These are phyloP conservation scores for Orbicella faveolata DNA, from an alignment of 64 coral and sea anemone genomes.

Conservation along the genomic window DNA sequence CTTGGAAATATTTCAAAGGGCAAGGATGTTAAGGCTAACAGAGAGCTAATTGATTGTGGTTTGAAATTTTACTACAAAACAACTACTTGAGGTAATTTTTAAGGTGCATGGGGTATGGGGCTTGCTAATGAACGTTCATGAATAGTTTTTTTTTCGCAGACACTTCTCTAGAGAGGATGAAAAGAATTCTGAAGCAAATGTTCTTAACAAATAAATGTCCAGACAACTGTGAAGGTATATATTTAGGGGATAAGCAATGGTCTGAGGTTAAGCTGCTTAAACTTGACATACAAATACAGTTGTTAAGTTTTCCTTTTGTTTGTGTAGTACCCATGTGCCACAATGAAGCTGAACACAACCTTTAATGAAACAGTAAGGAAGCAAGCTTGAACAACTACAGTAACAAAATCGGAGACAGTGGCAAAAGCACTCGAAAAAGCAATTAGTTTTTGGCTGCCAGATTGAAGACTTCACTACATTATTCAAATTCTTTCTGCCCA, in stretches of 20 bases:
- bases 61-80: too few relatives aligned
- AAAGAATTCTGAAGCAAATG: background rate
- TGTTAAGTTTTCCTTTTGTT: background rate
- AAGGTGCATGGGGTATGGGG: too few relatives aligned
- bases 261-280: constrained; percentile 19
- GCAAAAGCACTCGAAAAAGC: constrained; percentile 8
- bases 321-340: background rate
- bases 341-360: background rate
- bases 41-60: too few relatives aligned
- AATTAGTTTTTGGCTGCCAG: constrained; percentile 36
- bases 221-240: background rate
- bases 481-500: constrained; percentile 27
- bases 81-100: too few relatives aligned
- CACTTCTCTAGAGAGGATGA: background rate
- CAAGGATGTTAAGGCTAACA: too few relatives aligned
- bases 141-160: too few relatives aligned
- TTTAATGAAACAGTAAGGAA: too few relatives aligned
- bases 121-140: too few relatives aligned
- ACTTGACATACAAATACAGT: constrained; percentile 1
- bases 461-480: background rate
- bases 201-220: constrained; percentile 17
- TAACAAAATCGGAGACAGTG: background rate
- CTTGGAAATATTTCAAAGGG: too few relatives aligned
- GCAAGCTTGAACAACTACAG: too few relatives aligned
- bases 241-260: background rate